Base-by-base conservation (phyloP, 2,113 vertebrate species). In the Carettochelys insculpta region DNA sequence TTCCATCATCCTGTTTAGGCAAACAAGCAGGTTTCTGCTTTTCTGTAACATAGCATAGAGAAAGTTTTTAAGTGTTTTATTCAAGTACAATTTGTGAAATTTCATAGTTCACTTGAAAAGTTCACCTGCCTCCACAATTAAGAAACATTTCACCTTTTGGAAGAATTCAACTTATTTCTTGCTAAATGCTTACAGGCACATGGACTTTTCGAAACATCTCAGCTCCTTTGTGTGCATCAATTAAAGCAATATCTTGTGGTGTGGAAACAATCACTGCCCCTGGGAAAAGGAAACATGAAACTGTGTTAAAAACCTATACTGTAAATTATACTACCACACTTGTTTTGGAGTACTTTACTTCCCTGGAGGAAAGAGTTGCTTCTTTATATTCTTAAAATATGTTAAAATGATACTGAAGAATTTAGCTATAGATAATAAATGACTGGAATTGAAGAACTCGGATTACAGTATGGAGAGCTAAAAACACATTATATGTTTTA, bases 171-270 rank as follows among this genome's bases (percentile, higher is more conserved):
- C 29, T 1, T 76, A 75, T 58, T 88, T 95, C 79, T 91, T 51
- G 47, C 16, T n/a, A 94, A 52, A 89, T 29, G 53, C 98, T 98
- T 98, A 99, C 99, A 93, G 99, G 99, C 53, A 99, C 99, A 0
- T 98, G 97, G 78, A 99, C 98, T 97, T 99, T 99, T 61, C 97
- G 98, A 97, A 99, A 99, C 99, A 99, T 99, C 98, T 99, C 99
- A 0, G 98, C 98, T 93, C 99, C 99, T 97, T 98, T 98, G 82
- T 48, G 97, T 29, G 99, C 99, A 90, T 99, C 99, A 94, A 99
- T 76, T 94, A 99, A 94, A 51, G 99, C 99, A 27, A 99, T 98
- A 0, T 99, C 99, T 96, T 99, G 99, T 1, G 99, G 99, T 2
- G 99, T 99, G 3, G 99, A 99, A 90, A 99, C 97, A 5, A 99